phyloP scores from a whole-genome alignment of 2,113 vertebrate genomes.

The Urocolius indicus region DNA sequence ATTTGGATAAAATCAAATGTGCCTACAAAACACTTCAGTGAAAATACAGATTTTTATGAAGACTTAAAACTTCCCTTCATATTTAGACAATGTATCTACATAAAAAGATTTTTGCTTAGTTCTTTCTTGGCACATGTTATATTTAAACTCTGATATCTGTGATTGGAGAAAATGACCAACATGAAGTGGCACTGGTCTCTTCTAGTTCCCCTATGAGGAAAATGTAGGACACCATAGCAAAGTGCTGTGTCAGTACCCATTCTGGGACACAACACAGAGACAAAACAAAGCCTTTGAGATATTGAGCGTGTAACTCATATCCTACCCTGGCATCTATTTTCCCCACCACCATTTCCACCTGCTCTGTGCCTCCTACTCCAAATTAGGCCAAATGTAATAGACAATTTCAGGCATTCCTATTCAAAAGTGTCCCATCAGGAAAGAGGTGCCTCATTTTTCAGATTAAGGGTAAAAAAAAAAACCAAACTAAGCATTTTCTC shows the following conservation, averaged over 20 bases:
- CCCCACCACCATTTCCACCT: not conserved
- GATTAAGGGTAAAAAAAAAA: not conserved
- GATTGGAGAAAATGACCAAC: not conserved
- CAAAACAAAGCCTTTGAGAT: not conserved
- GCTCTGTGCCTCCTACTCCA: not conserved
- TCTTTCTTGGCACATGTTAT: not conserved
- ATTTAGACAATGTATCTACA: not conserved
- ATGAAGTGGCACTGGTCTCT: not conserved
- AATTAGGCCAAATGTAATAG: not conserved
- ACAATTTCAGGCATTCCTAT: not conserved
- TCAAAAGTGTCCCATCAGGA: not conserved
- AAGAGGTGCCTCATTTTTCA: not conserved
- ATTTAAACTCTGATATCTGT: not conserved
- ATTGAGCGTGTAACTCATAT: not conserved
- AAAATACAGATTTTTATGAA: not conserved
- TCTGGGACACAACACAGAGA: not conserved
- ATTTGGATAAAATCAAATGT: not conserved
- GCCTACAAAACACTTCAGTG: not conserved
- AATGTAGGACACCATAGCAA: not conserved
- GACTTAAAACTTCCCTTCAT: not conserved
- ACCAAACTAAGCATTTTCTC: not conserved
- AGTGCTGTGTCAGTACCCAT: not conserved
- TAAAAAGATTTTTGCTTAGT: not conserved
- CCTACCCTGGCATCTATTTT: not conserved
- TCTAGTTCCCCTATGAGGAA: not conserved